phyloP scores from a whole-genome alignment of 64 coral and sea anemone species.

The Astreopora myriophthalma region DNA sequence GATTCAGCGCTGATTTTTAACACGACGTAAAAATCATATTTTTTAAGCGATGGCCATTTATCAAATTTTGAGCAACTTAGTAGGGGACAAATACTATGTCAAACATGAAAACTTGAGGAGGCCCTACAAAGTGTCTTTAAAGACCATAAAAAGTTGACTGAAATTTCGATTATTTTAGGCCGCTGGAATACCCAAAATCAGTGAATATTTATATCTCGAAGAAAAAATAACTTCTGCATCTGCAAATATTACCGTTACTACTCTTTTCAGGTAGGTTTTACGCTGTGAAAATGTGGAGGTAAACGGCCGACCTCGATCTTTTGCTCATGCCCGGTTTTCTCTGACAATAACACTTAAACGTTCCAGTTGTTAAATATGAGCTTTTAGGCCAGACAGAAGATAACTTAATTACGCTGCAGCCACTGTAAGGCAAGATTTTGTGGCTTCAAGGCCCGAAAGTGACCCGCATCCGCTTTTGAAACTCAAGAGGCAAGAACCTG shows the following conservation, averaged over 20 bases:
- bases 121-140: not conserved
- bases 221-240: not conserved
- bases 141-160: not conserved
- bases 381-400: not conserved
- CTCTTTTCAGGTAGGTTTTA: not conserved
- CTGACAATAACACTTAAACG: not conserved
- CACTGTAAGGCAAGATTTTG: no score
- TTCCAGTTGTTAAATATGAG: not conserved
- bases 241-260: not conserved
- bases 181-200: not conserved
- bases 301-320: not conserved
- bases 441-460: no score
- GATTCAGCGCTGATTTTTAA: not conserved
- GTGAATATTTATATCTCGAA: not conserved
- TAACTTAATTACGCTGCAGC: not conserved
- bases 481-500: no score
- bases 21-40: not conserved
- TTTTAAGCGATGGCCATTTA: not conserved
- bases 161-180: not conserved
- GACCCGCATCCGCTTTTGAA: no score
- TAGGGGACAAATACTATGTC: not conserved
- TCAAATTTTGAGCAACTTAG: not conserved
- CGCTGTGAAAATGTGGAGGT: not conserved
- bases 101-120: not conserved
- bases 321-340: not conserved